Base-by-base conservation (phyloP, 2,797 vertebrate species). In the Manis pentadactyla region DNA sequence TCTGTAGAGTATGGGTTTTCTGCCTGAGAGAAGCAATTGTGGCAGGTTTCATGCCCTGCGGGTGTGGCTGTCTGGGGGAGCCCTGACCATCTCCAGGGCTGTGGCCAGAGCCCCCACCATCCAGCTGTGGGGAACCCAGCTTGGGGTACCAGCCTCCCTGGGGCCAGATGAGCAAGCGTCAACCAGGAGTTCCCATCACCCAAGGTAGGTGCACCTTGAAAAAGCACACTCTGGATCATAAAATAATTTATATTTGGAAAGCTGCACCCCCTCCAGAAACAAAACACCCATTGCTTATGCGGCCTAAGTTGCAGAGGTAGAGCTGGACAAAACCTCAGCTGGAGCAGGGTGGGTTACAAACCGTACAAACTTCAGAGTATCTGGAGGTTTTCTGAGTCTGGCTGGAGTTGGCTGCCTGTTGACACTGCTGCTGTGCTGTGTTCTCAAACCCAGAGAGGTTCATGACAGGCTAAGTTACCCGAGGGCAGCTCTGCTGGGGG, bases 221-320 rank as follows among this genome's bases (percentile, higher is more conserved):
- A 93, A 94, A 74, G 46, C 77, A 87, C 37, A 21, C 66, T 95
- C 73, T 61, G 15, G 57, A 53, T 57, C 34, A 39, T n/a, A 64
- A 82, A 34, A 53, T 83, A 57, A 64, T 87, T 53, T 27, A 39
- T 57, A 66, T 86, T 86, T 61, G 21, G 39, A 92, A 66, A 88
- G 51, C 63, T 73, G 51, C 55, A 61, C 23, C 61, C 18, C 39
- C 61, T 81, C 37, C 53, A 83, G 61, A 89, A 61, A 39, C 57
- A 61, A 81, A 71, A 75, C 63, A 19, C 66, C 46, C 34, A 6
- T 7, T 37, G n/a, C 57, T 81, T 63, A 42, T 18, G 14, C 1
- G 31, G n/a, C 53, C 63, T 42, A 77, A 83, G 59, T 71, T 42
- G 19, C 57, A 37, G 18, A 90, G 37, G 27, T 51, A 82, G 59